These are phyloP conservation scores for Bicyclus anynana DNA, from an alignment of 1,140 invertebrate species.

Conservation along the genomic window DNA sequence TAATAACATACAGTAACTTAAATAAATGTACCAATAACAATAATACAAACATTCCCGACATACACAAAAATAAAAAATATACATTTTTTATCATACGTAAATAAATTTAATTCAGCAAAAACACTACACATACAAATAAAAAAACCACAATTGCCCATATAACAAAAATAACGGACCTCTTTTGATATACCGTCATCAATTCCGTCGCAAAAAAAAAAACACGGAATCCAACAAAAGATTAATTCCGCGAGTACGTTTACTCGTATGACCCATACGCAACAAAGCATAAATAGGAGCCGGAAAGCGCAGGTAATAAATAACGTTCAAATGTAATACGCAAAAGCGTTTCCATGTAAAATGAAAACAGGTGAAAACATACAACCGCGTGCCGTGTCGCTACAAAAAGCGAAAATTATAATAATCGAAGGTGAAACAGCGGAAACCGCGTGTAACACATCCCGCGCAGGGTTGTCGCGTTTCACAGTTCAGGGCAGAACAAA, in stretches of 20 bases:
- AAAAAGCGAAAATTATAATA: conserved; percentile 17
- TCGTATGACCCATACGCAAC: not conserved
- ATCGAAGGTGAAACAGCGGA: conserved; percentile 19
- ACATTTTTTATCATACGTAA: no score
- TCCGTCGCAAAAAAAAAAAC: not conserved
- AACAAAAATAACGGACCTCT: not conserved
- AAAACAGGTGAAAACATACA: conserved; percentile 17
- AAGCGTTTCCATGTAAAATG: conserved; percentile 22
- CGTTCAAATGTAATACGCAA: conserved; percentile 9
- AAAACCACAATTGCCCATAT: not conserved
- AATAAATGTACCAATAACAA: no score
- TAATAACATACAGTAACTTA: no score
- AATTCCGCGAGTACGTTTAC: not conserved
- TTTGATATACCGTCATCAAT: not conserved
- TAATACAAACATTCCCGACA: no score
- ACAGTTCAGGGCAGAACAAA: no score
- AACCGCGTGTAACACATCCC: conserved; percentile 7
- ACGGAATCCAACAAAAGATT: not conserved
- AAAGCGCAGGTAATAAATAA: conserved; percentile 10
- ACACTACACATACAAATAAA: not conserved
- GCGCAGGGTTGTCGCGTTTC: not conserved
- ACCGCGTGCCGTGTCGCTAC: conserved; percentile 7
- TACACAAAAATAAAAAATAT: no score
- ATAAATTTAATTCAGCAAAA: no score
- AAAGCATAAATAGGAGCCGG: not conserved